Evolutionary conservation across 2,113 vertebrate species (phyloP).

Genomic region (Haemorhous mexicanus): DNA sequence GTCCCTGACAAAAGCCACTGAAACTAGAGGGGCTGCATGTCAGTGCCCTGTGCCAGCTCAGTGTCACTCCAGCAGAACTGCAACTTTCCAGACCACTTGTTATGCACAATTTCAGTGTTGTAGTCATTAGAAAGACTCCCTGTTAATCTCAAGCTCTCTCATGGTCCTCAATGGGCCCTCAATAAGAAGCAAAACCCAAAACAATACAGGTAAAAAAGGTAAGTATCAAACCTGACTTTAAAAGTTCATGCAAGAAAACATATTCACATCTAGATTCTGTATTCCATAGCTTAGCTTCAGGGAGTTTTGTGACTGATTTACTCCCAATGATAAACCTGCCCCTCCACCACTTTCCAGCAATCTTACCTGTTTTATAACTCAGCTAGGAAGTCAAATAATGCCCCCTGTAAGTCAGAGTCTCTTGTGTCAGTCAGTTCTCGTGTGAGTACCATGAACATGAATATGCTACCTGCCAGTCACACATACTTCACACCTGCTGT

Average conservation of each 20-base stretch:
- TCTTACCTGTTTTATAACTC: not conserved
- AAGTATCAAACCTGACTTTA: not conserved
- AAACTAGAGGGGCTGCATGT: not conserved
- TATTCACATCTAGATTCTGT: not conserved
- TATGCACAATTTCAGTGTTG: not conserved
- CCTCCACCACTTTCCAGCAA: not conserved
- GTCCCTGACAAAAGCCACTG: not conserved
- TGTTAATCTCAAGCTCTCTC: not conserved
- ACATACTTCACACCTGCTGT: not conserved
- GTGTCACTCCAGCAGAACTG: not conserved
- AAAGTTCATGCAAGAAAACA: not conserved
- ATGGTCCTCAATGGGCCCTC: not conserved
- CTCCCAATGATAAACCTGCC: not conserved
- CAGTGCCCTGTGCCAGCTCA: not conserved
- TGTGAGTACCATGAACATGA: rapidly evolving
- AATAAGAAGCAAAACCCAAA: not conserved
- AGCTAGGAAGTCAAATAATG: not conserved
- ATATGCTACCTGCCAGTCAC: not conserved
- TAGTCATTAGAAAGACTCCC: not conserved
- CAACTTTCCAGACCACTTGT: not conserved
- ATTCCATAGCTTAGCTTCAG: not conserved
- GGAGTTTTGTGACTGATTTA: not conserved
- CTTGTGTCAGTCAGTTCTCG: not conserved
- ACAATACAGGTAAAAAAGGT: not conserved
- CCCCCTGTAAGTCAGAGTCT: not conserved